Evolutionary conservation across 2,888 invertebrate genomes (phyloP).

Genomic region (Epistrophella euchroma): DNA sequence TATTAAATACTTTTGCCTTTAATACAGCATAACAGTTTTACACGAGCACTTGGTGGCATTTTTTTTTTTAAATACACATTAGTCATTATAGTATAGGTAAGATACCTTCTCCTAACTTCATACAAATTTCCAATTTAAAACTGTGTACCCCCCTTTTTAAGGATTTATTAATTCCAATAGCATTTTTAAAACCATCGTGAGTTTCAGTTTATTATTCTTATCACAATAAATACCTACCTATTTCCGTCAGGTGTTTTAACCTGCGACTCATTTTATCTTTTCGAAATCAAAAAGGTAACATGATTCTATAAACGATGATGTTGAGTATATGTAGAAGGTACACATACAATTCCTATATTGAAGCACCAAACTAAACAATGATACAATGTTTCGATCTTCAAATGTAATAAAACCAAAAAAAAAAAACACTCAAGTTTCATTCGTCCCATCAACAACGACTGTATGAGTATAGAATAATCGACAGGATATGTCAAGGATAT

Average conservation of each 20-base stretch:
- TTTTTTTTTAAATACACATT: too few relatives aligned
- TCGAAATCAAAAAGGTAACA: constrained; percentile 19
- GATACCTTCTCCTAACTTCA: too few relatives aligned
- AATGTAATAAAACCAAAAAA: constrained; percentile 35
- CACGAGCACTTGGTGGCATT: too few relatives aligned
- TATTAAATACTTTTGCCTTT: too few relatives aligned
- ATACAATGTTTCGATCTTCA: constrained; percentile 57
- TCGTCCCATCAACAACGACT: constrained; percentile 10
- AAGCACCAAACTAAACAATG: constrained; percentile 32
- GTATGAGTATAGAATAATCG: constrained; percentile 75
- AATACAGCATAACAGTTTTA: too few relatives aligned
- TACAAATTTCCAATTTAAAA: too few relatives aligned
- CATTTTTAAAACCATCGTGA: not conserved
- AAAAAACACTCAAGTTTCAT: constrained; percentile 64
- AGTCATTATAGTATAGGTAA: too few relatives aligned
- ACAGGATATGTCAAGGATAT: constrained; percentile 84
- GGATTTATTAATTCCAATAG: too few relatives aligned
- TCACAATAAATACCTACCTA: not conserved
- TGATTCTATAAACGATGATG: constrained; percentile 29
- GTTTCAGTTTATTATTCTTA: not conserved
- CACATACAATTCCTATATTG: not conserved
- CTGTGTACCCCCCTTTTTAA: too few relatives aligned
- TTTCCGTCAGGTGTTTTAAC: constrained; percentile 33
- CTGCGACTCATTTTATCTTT: not conserved
- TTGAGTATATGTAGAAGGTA: not conserved